Percentiles rank a stretch among this genome's conserved stretches.
phyloP scores from a whole-genome alignment of 2,797 vertebrate genomes.

The Morus bassanus region DNA sequence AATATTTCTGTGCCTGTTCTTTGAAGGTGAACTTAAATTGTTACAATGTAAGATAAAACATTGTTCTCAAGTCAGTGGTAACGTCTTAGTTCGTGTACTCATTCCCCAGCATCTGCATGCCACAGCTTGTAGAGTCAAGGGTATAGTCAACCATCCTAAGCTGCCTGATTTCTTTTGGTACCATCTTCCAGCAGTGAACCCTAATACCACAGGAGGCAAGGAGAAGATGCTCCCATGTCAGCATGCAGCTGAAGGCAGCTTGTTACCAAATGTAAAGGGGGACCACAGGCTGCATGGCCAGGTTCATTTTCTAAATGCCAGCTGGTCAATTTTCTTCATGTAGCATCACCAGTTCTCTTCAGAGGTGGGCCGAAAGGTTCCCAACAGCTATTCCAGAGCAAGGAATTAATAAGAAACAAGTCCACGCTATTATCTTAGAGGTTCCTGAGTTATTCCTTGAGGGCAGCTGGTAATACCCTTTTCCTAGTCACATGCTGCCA shows the following conservation, averaged over 20 bases:
- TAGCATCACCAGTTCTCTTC: not conserved
- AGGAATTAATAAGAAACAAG: not conserved
- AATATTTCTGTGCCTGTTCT: not conserved
- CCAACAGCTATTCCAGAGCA: not conserved
- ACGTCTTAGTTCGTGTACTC: rapidly evolving
- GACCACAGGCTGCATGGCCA: not conserved
- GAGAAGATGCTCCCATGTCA: not conserved
- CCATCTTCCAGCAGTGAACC: not conserved
- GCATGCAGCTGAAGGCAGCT: not conserved
- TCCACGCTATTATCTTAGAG: not conserved
- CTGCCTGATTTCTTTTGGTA: not conserved
- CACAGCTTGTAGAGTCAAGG: not conserved
- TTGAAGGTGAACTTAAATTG: not conserved
- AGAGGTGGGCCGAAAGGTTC: not conserved
- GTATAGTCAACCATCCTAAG: not conserved
- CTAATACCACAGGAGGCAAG: not conserved
- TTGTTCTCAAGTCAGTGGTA: not conserved
- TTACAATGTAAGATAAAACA: not conserved
- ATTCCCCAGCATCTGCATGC: not conserved
- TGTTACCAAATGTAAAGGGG: not conserved
- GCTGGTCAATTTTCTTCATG: not conserved
- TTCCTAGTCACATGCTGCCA: not conserved
- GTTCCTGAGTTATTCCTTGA: not conserved
- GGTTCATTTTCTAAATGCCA: not conserved
- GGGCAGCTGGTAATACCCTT: not conserved